Evolutionary conservation across 2,888 invertebrate genomes (phyloP).

Genomic region (Caenorhabditis auriculariae): DNA sequence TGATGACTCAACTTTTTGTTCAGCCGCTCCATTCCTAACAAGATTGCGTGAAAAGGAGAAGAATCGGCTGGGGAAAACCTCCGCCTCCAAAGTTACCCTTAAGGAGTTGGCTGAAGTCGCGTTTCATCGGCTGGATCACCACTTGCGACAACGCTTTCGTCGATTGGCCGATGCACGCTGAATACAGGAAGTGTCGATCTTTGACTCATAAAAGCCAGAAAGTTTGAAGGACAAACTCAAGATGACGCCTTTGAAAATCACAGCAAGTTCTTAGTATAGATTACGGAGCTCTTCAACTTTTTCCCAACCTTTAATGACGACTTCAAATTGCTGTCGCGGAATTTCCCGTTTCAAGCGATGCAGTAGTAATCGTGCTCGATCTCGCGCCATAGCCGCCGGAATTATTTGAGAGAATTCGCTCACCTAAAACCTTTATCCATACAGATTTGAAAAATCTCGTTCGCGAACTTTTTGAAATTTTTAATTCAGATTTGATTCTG

Average conservation of each 20-base stretch:
- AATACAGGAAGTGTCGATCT: no score
- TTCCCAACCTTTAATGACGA: conserved; percentile 30
- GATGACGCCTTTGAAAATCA: no score
- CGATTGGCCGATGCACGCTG: conserved; percentile 44
- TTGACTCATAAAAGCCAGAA: neutral
- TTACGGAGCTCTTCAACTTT: neutral
- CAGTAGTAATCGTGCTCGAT: conserved; percentile 49
- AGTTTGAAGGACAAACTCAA: neutral
- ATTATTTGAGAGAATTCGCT: conserved; percentile 57
- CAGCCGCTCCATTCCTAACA: conserved; percentile 70
- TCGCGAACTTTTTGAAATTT: no score
- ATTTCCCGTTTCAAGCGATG: conserved; percentile 53
- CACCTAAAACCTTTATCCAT: conserved; percentile 16
- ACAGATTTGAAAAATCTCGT: neutral
- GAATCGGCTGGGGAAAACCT: conserved; percentile 4
- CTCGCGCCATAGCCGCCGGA: conserved; percentile 45
- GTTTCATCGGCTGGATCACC: conserved; percentile 51
- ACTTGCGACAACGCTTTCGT: conserved; percentile 52
- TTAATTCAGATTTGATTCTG: neutral
- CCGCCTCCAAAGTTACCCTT: conserved; percentile 56
- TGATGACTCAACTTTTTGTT: conserved; percentile 87
- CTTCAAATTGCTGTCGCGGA: conserved; percentile 59
- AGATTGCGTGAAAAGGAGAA: neutral
- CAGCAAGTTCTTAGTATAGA: no score
- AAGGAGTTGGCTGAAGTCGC: conserved; percentile 54